Evolutionary conservation across 2,113 vertebrate genomes (phyloP), one percentile per base, ranked within the genome.

Genomic region (Dasypus novemcinctus): DNA sequence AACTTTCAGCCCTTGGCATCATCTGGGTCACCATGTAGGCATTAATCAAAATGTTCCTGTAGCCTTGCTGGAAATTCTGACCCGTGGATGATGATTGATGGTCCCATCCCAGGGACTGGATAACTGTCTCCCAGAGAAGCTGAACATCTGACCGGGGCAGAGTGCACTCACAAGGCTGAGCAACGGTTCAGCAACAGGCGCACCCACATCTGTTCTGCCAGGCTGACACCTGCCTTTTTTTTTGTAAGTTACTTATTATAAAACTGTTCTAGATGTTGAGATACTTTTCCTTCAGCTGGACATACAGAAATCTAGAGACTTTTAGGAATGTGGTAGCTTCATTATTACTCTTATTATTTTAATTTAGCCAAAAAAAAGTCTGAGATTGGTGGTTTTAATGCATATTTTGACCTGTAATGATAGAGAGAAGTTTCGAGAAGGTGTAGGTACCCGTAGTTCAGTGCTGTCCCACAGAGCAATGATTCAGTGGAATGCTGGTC

Each of bases 11-110:
- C 21, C 54, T 95, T 1, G 31, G 46, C 36, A 61, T 82, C 71
- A 91, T 94, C 87, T 93, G 95, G 97, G 98, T 98, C 98, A 97
- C 93, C 87, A 57, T 69, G 74, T 38, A 90, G 13, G 43, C 96
- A 98, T 98, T 97, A 97, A 97, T 98, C 97, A 98, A 96, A 97
- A 96, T 94, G 93, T 96, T 98, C 96, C 97, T 92, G 69, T 78
- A 92, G 93, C 71, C 87, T 90, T 95, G 93, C 93, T 96, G 95
- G 97, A 94, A 94, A 97, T 84, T 91, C 92, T 86, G 86, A 95
- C 94, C 90, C 68, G 13, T 31, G 85, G 93, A 79, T 81, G 94
- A 88, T 97, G 98, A 98, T 91, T 96, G 97, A 98, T 97, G 76
- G 87, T 84, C 41, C 91, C 88, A 78, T 18, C 96, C 54, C 52